These are phyloP conservation scores for Drosophila tani DNA, from an alignment of 1,140 invertebrate species.

Conservation along the genomic window DNA sequence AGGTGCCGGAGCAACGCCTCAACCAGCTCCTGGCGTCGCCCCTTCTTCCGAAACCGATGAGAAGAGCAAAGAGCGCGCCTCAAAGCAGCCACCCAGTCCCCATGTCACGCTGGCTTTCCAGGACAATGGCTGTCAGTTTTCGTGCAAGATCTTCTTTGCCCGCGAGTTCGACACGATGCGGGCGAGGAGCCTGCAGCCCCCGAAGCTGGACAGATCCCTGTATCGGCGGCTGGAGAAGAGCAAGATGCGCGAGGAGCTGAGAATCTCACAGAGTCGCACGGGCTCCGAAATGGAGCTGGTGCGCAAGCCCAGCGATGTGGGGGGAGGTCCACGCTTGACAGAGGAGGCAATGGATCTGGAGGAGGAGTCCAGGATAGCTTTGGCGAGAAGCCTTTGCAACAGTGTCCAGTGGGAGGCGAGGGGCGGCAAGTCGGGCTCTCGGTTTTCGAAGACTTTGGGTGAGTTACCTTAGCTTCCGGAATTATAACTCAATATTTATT, in stretches of 20 bases:
- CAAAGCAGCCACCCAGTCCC: slow-evolving; percentile 71
- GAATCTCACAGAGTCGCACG: slow-evolving; percentile 78
- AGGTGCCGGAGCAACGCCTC: not conserved
- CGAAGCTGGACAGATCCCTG: slow-evolving; percentile 67
- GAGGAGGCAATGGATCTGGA: slow-evolving; percentile 49
- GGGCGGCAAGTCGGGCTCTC: slow-evolving; percentile 98
- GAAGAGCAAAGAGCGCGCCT: slow-evolving; percentile 48
- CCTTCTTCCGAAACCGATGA: slow-evolving; percentile 42
- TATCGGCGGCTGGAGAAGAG: slow-evolving; percentile 74
- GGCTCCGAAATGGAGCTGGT: slow-evolving; percentile 77
- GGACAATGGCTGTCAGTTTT: slow-evolving; percentile 91
- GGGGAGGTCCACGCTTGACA: not conserved
- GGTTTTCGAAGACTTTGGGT: slow-evolving; percentile 96
- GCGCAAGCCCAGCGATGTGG: slow-evolving; percentile 71
- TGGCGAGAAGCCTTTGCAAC: slow-evolving; percentile 93
- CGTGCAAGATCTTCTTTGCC: slow-evolving; percentile 94
- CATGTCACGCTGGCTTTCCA: slow-evolving; percentile 90
- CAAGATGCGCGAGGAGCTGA: slow-evolving; percentile 80
- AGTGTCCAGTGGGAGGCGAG: slow-evolving; percentile 97
- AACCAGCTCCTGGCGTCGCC: not conserved
- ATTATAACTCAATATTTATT: not conserved
- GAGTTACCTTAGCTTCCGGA: slow-evolving; percentile 61
- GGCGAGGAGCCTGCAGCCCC: slow-evolving; percentile 78
- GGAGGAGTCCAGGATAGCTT: slow-evolving; percentile 84
- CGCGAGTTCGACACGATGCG: slow-evolving; percentile 93